These are phyloP conservation scores for Halichoerus grypus DNA, from an alignment of 2,113 vertebrate species.

Conservation along the genomic window DNA sequence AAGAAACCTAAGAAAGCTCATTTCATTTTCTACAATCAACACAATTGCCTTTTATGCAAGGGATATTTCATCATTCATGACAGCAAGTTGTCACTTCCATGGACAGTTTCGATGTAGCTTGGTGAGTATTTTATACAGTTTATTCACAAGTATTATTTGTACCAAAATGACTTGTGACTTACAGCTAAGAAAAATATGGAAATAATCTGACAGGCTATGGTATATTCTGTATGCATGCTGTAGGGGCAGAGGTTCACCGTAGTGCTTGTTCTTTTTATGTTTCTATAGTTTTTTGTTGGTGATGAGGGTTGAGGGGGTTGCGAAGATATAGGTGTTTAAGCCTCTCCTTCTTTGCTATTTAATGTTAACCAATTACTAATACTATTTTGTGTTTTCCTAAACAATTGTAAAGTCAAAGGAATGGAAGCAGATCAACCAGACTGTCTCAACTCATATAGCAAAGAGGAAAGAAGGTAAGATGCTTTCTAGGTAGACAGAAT, in stretches of 20 bases:
- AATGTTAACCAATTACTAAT: neutral
- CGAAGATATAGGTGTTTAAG: neutral
- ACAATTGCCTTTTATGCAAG: constrained; percentile 69
- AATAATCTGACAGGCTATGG: constrained; percentile 9
- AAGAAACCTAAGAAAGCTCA: constrained; percentile 54
- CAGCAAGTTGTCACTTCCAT: constrained; percentile 69
- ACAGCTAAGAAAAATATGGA: constrained; percentile 32
- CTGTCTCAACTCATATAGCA: neutral
- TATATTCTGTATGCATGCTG: neutral
- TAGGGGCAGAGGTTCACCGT: neutral
- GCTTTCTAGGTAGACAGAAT: constrained; percentile 37
- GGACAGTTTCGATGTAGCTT: constrained; percentile 45
- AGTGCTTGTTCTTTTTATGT: neutral
- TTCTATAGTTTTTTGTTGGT: constrained; percentile 12
- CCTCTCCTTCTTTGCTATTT: neutral
- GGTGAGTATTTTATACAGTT: constrained; percentile 51
- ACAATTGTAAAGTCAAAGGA: constrained; percentile 24
- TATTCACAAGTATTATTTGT: constrained; percentile 67
- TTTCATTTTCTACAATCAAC: constrained; percentile 69
- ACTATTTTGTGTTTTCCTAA: constrained; percentile 16
- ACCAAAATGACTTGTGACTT: constrained; percentile 46
- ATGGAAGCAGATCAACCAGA: constrained; percentile 39
- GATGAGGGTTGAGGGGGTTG: neutral
- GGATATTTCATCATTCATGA: constrained; percentile 69
- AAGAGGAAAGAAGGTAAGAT: neutral